phyloP scores from a whole-genome alignment of 2,888 invertebrate genomes.

The Saturnia japonica region DNA sequence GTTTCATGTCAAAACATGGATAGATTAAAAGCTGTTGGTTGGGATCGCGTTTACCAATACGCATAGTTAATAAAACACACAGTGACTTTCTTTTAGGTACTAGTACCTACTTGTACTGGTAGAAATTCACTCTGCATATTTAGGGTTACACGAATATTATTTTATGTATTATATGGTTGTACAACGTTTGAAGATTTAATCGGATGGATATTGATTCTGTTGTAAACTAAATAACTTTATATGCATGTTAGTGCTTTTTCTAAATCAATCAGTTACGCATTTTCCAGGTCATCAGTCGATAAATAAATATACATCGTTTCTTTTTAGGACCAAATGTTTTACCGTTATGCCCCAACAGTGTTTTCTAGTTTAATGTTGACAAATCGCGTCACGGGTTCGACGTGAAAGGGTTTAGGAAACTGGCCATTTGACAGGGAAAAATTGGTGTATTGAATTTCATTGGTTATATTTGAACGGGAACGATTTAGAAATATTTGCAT shows the following conservation, averaged over 20 bases:
- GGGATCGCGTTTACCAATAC: too few species aligned
- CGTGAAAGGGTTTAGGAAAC: conserved; percentile 26
- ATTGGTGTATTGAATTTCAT: not conserved
- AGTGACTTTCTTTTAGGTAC: too few species aligned
- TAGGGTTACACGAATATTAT: not conserved
- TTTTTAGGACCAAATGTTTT: conserved; percentile 37
- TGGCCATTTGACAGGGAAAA: not conserved
- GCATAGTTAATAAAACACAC: too few species aligned
- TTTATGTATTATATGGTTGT: not conserved
- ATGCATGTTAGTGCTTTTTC: not conserved
- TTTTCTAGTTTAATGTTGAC: conserved; percentile 37
- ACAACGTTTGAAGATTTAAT: not conserved
- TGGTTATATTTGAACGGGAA: not conserved
- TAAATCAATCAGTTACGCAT: conserved; percentile 18
- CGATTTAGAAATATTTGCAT: not conserved
- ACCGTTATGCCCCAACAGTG: conserved; percentile 36
- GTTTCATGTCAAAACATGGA: too few species aligned
- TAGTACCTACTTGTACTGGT: too few species aligned
- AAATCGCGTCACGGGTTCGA: conserved; percentile 37
- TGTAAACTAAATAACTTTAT: not conserved
- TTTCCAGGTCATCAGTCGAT: conserved; percentile 33
- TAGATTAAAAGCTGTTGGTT: too few species aligned
- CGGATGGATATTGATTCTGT: not conserved
- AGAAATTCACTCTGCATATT: too few species aligned
- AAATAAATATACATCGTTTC: conserved; percentile 31